Evolutionary conservation across 2,888 invertebrate species (phyloP), one percentile per base, ranked within the genome.

Genomic region (Caradrina clavipalpis): DNA sequence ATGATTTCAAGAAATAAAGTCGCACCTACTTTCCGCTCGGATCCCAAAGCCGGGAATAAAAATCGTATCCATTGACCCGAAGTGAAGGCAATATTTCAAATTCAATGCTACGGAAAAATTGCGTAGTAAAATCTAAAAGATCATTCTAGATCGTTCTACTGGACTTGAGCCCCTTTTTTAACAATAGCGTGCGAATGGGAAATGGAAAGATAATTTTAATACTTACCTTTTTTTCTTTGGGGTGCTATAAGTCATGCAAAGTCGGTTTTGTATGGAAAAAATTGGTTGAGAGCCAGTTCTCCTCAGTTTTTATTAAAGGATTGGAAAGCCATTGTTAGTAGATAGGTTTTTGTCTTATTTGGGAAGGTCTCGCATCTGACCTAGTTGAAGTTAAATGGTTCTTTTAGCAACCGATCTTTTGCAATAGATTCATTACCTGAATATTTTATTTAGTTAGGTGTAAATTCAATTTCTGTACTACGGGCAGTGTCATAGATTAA

Each of bases 81-180:
- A 49, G 50, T 60, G 51, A 72, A 68, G 26, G 69, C 53, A 73
- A 84, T 84, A 84, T 70, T 79, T 82, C 72, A 82, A 84, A 79
- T 79, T 82, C 63, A 84, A 79, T 79, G 73, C 64, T 35, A 70
- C 59, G 80, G 79, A 76, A 84, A 73, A 84, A 71, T 47, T 71
- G 61, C 73, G 39, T 47, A 21, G 71, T 49, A 60, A 54, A 68
- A 76, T 71, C 70, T 81, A 73, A 63, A 57, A 54, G 57, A 69
- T 61, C 22, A 58, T 69, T 54, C 73, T 62, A 64, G 64, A 47
- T 60, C 54, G 62, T 81, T 73, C 69, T 65, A 42, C 49, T 56
- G 21, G 26, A 55, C 13, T 54, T 68, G 31, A 80, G 66, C 72
- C 68, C 42, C 21, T 61, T 76, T 79, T 66, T 71, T 54, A 57